Evolutionary conservation across 30 jellyfish, hydroid and myxozoan species (phyloP).

Genomic region (Clytia hemisphaerica): DNA sequence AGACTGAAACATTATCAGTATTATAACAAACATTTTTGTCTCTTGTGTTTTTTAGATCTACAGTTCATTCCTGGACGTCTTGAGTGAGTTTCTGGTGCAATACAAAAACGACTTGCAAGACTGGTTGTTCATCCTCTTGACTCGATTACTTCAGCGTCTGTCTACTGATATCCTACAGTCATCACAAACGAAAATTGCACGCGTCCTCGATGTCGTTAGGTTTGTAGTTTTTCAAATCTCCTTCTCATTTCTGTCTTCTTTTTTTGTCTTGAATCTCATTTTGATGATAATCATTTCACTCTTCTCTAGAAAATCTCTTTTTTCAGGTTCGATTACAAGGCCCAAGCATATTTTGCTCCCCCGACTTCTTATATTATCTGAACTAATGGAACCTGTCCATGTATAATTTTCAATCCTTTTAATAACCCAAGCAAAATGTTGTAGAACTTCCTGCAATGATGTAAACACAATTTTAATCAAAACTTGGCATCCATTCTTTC

Average conservation of each 20-base stretch:
- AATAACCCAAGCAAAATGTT: too few species aligned
- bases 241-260: background rate
- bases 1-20: too few species aligned
- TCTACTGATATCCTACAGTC: conserved; percentile 86
- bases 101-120: conserved; percentile 71
- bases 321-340: too few species aligned
- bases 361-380: background rate
- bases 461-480: too few species aligned
- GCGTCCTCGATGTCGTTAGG: conserved; percentile 92
- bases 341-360: background rate
- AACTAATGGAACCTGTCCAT: background rate
- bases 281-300: too few species aligned
- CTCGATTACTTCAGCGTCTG: conserved; percentile 77
- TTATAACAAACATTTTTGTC: too few species aligned
- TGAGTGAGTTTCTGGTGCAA: conserved; percentile 86
- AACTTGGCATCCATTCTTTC: too few species aligned
- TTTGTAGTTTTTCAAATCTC: conserved; percentile 2
- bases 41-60: conserved; percentile 50
- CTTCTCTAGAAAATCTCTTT: too few species aligned
- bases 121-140: conserved; percentile 77
- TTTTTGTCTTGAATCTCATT: background rate
- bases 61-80: conserved; percentile 79
- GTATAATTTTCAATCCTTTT: too few species aligned
- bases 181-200: conserved; percentile 80
- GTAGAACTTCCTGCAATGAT: too few species aligned